Evolutionary conservation across 2,113 vertebrate genomes (phyloP).

Genomic region (Erpornis zantholeuca): DNA sequence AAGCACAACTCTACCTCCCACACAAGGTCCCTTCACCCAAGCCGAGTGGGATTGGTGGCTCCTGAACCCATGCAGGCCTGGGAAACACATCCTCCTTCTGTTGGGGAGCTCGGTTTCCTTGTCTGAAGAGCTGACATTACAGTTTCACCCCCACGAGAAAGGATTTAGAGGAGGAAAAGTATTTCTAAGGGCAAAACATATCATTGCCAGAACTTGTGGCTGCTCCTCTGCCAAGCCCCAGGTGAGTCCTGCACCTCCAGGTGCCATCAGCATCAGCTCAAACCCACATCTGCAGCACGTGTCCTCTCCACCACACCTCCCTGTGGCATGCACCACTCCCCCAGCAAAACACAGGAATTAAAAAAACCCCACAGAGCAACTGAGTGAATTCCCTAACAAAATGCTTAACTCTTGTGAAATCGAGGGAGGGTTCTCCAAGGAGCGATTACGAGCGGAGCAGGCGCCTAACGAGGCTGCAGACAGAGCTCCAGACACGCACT

Average conservation of each 20-base stretch:
- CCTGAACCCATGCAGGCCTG: neutral
- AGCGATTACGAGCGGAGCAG: neutral
- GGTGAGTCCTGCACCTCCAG: neutral
- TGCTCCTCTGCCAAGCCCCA: neutral
- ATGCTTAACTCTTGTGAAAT: neutral
- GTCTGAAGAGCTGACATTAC: neutral
- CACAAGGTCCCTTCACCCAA: neutral
- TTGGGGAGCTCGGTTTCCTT: neutral
- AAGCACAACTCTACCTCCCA: neutral
- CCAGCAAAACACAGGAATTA: neutral
- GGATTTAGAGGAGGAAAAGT: neutral
- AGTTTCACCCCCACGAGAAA: neutral
- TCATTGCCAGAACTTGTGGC: neutral
- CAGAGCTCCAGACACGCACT: neutral
- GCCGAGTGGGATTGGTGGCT: neutral
- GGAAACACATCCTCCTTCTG: neutral
- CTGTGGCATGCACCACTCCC: rapidly evolving
- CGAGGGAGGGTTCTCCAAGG: neutral
- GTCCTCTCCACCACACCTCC: neutral
- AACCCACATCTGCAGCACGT: neutral
- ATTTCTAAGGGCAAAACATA: neutral
- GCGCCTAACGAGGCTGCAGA: neutral
- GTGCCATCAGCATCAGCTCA: neutral
- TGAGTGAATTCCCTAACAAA: neutral
- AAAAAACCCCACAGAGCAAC: neutral